Evolutionary conservation across 2,113 vertebrate species (phyloP).

Genomic region (Ursus arctos): DNA sequence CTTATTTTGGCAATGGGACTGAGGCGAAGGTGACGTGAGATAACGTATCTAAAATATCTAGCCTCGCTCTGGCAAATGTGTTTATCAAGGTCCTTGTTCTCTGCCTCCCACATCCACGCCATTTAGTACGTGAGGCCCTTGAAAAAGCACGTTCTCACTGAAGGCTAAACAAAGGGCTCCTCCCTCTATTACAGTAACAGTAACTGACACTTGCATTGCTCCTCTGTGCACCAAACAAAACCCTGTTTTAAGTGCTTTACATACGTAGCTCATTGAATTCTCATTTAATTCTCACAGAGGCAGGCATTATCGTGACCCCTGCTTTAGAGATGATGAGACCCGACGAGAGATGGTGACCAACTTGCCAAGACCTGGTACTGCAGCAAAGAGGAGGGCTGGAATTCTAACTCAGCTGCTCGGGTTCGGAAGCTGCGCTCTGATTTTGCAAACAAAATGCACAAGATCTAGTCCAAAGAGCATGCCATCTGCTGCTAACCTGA

Average conservation of each 20-base stretch:
- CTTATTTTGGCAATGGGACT: not conserved
- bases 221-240: not conserved
- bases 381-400: not conserved
- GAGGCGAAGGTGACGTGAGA: not conserved
- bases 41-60: not conserved
- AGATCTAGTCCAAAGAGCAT: not conserved
- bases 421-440: not conserved
- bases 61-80: not conserved
- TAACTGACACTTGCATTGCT: not conserved
- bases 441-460: not conserved
- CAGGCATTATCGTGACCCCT: not conserved
- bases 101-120: not conserved
- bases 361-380: not conserved
- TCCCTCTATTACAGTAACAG: not conserved
- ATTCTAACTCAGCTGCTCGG: not conserved
- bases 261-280: not conserved
- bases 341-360: not conserved
- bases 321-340: not conserved
- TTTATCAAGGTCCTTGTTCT: not conserved
- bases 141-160: not conserved
- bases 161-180: not conserved
- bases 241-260: not conserved
- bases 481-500: not conserved
- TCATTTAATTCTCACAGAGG: not conserved
- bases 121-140: too few species aligned